Evolutionary conservation across 2,888 invertebrate genomes (phyloP).

Genomic region (Parnassius smintheus): DNA sequence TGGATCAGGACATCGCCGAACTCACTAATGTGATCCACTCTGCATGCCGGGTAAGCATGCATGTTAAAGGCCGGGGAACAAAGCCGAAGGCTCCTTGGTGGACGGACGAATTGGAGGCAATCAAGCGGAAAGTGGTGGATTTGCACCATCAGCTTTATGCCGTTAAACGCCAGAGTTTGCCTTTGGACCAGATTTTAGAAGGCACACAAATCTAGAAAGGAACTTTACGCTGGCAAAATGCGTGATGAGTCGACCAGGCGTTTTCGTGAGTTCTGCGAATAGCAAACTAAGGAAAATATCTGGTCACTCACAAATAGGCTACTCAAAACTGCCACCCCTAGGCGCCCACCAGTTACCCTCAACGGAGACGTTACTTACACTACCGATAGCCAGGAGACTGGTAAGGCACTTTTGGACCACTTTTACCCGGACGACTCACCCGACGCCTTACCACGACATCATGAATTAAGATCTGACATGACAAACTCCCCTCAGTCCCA

Average conservation of each 20-base stretch:
- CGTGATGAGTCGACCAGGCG: constrained; percentile 14
- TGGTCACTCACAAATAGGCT: constrained; percentile 31
- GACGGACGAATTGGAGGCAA: too few relatives aligned
- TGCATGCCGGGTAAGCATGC: too few relatives aligned
- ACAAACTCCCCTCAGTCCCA: neutral
- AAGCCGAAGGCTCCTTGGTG: too few relatives aligned
- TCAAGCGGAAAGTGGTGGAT: too few relatives aligned
- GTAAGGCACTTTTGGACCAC: too few relatives aligned
- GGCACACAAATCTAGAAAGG: neutral
- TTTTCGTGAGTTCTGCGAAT: constrained; percentile 25
- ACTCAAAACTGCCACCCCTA: constrained; percentile 14
- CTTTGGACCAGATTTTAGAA: neutral
- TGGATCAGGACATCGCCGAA: too few relatives aligned
- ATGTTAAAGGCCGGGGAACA: too few relatives aligned
- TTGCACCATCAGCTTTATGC: too few relatives aligned
- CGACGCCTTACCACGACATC: too few relatives aligned
- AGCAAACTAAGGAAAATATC: constrained; percentile 29
- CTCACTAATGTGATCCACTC: too few relatives aligned
- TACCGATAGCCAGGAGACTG: constrained; percentile 9
- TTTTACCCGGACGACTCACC: too few relatives aligned
- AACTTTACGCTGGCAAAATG: neutral
- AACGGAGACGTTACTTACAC: constrained; percentile 23
- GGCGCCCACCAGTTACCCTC: constrained; percentile 16
- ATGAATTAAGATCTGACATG: too few relatives aligned
- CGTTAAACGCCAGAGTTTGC: neutral